Base-by-base conservation (phyloP, 2,797 vertebrate genomes). In the Lacerta agilis region DNA sequence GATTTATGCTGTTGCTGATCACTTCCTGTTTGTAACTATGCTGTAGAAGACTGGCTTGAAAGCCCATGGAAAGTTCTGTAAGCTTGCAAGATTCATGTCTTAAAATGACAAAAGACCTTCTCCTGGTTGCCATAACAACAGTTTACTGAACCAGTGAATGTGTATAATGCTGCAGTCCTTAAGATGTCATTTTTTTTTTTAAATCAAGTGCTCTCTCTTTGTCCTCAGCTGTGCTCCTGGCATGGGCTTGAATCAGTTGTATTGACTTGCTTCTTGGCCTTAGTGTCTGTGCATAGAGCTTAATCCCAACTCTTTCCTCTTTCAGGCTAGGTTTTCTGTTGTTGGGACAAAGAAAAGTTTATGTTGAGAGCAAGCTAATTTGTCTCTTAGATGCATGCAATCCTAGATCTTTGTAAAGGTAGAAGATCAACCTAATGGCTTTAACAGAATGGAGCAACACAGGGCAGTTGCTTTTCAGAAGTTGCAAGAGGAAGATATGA, bases 91-190 rank as follows among this genome's bases (percentile, higher is more conserved):
- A 80, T 82, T 88, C 18, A 2, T 4, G 8, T 72, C 41, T 87
- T 23, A 84, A 67, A 64, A 1, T 88, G 87, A 3, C 83, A 82
- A 38, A 79, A 10, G 91, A 43, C 87, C 89, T 72, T 64, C 64
- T 90, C 79, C 86, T 86, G 90, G 89, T 94, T 95, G 93, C 90
- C 55, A 33, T 93, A 83, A 88, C 87, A 92, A 87, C 86, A 36
- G 11, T 3, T 13, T 88, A 85, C 66, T 38, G 80, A 36, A 79
- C 58, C 13, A 72, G 10, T 88, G 27, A 8, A 5, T 89, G 23
- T 67, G 85, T 93, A 85, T 87, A 92, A 82, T 69, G 66, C 27
- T 45, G 76, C 90, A 90, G 91, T 90, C 43, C 49, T 90, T 94
- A 55, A 45, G 83, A 88, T 92, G 89, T 89, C 36, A 84, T 33